These are phyloP conservation scores for Sapayoa aenigma DNA, from an alignment of 2,113 vertebrate genomes.

Conservation along the genomic window DNA sequence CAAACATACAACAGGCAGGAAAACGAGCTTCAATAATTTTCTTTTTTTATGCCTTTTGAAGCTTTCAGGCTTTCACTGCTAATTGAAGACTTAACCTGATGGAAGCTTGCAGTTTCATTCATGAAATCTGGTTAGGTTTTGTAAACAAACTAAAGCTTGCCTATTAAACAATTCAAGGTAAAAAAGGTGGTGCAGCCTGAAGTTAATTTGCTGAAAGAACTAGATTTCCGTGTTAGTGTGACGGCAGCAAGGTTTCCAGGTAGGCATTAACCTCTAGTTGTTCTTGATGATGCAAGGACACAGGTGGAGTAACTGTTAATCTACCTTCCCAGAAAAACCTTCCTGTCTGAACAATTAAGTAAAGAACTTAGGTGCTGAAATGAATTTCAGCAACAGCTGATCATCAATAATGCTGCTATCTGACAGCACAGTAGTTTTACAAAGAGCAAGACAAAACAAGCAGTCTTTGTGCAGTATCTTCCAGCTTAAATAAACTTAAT, in stretches of 20 bases:
- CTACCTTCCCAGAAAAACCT: neutral
- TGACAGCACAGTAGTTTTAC: neutral
- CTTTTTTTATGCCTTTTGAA: neutral
- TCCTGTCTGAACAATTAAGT: neutral
- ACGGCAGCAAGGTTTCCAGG: neutral
- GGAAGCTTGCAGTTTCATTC: neutral
- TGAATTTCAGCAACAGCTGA: neutral
- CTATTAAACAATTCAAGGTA: neutral
- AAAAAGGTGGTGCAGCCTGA: neutral
- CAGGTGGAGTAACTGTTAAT: neutral
- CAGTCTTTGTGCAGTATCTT: neutral
- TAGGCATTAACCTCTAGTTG: neutral
- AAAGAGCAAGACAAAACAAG: neutral
- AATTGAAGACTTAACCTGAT: neutral
- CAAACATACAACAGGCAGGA: accelerated
- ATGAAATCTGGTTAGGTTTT: neutral
- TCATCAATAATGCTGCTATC: neutral
- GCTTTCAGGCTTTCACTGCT: neutral
- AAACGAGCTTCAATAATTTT: neutral
- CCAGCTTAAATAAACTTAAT: neutral
- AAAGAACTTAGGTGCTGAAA: neutral
- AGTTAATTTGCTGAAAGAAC: neutral
- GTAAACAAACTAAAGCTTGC: neutral
- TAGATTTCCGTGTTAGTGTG: neutral
- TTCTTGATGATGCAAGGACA: neutral